A percentile compares a stretch with the other conserved stretches of the same genome.
phyloP scores from a whole-genome alignment of 2,888 invertebrate genomes.

The Odontocerum albicorne region DNA sequence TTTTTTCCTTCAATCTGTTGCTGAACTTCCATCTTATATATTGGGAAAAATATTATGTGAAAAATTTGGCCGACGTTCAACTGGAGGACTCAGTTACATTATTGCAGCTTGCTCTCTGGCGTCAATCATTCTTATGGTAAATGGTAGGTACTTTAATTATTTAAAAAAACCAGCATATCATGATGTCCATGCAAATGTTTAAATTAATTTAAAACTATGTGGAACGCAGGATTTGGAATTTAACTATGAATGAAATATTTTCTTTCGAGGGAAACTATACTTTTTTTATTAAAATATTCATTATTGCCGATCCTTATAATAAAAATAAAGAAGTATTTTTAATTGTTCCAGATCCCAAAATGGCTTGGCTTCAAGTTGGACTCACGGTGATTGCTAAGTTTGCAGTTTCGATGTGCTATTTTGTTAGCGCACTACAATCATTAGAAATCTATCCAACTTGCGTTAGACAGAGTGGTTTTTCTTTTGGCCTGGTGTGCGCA shows the following conservation, averaged over 20 bases:
- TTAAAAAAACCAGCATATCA: too few species aligned
- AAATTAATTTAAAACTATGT: not conserved
- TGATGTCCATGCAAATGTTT: not conserved
- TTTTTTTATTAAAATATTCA: not conserved
- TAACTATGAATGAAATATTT: too few species aligned
- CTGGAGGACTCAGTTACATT: conserved; percentile 50
- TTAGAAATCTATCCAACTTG: conserved; percentile 63
- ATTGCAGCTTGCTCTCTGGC: conserved; percentile 47
- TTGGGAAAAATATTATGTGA: conserved; percentile 55
- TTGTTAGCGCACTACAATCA: conserved; percentile 56
- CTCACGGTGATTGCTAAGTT: conserved; percentile 51
- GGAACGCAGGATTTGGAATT: too few species aligned
- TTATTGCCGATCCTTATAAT: not conserved
- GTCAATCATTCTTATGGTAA: conserved; percentile 46
- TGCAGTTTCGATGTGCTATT: conserved; percentile 53
- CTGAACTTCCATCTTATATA: conserved; percentile 59
- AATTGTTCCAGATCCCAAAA: conserved; percentile 41
- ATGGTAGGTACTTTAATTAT: conserved; percentile 40
- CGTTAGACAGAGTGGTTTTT: conserved; percentile 59
- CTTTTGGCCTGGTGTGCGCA: conserved; percentile 52
- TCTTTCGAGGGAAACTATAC: not conserved
- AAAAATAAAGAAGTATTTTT: conserved; percentile 4
- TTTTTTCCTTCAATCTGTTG: conserved; percentile 58
- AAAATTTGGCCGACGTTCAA: conserved; percentile 55
- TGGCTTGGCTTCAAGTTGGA: conserved; percentile 41